Percentiles rank a stretch among this genome's conserved stretches.
Evolutionary conservation across 1,140 invertebrate species (phyloP).

Genomic region (Olivierus martensii): DNA sequence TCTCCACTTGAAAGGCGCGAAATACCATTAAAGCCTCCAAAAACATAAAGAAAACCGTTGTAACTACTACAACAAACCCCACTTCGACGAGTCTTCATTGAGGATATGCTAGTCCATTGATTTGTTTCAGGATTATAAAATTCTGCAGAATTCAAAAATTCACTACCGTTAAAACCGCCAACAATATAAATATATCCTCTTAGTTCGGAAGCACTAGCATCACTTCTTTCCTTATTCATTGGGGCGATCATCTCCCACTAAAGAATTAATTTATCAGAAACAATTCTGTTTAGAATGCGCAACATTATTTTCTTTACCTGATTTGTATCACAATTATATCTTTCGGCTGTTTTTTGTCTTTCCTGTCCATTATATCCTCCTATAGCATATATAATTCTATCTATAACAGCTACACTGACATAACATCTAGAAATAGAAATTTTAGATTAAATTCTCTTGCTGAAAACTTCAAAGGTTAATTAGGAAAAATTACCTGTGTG

Average conservation of each 20-base stretch:
- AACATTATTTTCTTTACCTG: slow-evolving; percentile 13
- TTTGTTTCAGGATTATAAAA: slow-evolving; percentile 67
- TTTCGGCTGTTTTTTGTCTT: slow-evolving; percentile 36
- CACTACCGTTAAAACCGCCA: slow-evolving; percentile 78
- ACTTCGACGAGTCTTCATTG: slow-evolving; percentile 42
- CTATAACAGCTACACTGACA: slow-evolving; percentile 54
- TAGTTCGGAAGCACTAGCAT: slow-evolving; percentile 29
- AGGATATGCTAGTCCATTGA: slow-evolving; percentile 65
- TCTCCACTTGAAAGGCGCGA: slow-evolving; percentile 40
- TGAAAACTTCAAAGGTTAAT: too few relatives aligned
- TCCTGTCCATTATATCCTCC: slow-evolving; percentile 39
- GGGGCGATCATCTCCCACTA: slow-evolving; percentile 27
- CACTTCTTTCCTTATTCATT: slow-evolving; percentile 28
- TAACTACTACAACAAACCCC: slow-evolving; percentile 43
- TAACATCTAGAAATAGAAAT: slow-evolving; percentile 43
- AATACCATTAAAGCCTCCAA: slow-evolving; percentile 44
- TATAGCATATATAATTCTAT: slow-evolving; percentile 33
- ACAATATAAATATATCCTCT: slow-evolving; percentile 46
- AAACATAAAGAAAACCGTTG: slow-evolving; percentile 27
- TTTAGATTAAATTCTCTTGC: too few relatives aligned
- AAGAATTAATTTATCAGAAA: slow-evolving; percentile 37
- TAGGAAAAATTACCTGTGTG: slow-evolving; percentile 20
- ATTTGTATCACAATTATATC: slow-evolving; percentile 30
- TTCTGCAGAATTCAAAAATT: slow-evolving; percentile 72
- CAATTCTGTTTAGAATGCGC: too few relatives aligned